Conservation (phyloP, 64 coral and sea anemone species). For the Stichodactyla mertensii region DNA sequence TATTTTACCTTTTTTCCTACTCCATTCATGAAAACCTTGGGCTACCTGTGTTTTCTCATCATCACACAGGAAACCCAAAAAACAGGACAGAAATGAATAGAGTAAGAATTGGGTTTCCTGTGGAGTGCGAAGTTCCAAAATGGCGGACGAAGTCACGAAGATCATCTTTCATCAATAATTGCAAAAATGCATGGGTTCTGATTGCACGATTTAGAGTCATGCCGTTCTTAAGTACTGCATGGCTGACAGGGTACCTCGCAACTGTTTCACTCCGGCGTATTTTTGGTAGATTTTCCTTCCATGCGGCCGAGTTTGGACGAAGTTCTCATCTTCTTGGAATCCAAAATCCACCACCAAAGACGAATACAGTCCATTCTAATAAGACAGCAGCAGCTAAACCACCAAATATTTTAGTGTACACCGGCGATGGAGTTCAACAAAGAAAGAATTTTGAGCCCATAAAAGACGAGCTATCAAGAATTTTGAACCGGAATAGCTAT, state of each 20-base stretch:
- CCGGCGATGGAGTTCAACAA: constrained; percentile 14
- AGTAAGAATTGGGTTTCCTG: not conserved
- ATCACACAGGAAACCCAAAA: constrained; percentile 1
- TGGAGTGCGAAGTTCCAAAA: not conserved
- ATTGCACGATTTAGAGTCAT: not conserved
- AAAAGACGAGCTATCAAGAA: constrained; percentile 24
- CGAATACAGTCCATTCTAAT: not conserved
- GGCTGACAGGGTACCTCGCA: constrained; percentile 33
- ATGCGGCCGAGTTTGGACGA: not conserved
- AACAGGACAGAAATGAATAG: not conserved
- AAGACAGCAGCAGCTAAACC: constrained; percentile 19
- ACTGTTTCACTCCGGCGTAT: not conserved
- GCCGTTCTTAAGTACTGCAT: constrained; percentile 25
- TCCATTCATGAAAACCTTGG: not conserved
- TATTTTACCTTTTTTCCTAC: too few relatives aligned
- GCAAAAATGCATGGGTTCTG: not conserved
- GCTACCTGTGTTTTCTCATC: too few relatives aligned
- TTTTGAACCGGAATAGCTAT: constrained; percentile 61
- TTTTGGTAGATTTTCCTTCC: not conserved
- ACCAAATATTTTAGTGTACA: constrained; percentile 64
- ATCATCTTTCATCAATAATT: not conserved
- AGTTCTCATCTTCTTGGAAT: not conserved
- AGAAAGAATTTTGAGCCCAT: constrained; percentile 18
- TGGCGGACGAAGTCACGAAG: not conserved
- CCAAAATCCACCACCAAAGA: not conserved